phyloP scores from a whole-genome alignment of 2,113 vertebrate species.

The Myrmophylax atrothorax region DNA sequence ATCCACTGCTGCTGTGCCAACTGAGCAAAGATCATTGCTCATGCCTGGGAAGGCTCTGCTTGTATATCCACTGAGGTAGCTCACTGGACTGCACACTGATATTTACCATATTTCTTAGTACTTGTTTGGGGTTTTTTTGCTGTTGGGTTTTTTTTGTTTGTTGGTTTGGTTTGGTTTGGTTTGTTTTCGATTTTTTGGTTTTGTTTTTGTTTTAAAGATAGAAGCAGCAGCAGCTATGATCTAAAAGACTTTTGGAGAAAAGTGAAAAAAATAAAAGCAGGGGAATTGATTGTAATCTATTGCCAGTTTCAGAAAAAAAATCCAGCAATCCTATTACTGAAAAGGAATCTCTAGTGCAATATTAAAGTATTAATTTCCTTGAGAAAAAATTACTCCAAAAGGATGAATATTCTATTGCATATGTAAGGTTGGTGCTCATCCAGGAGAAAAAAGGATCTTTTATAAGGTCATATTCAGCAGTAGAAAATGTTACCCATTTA shows the following conservation, averaged over 20 bases:
- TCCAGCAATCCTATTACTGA: background rate
- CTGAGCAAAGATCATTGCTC: background rate
- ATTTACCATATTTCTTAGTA: background rate
- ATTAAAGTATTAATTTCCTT: slow-evolving; percentile 42
- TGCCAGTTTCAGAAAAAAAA: background rate
- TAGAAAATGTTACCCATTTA: slow-evolving; percentile 35
- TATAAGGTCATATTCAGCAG: slow-evolving; percentile 28
- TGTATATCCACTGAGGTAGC: background rate
- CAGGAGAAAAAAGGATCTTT: slow-evolving; percentile 32
- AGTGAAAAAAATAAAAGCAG: background rate
- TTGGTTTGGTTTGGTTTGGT: no score
- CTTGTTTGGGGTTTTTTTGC: background rate
- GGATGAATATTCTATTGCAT: slow-evolving; percentile 16
- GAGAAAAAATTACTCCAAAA: slow-evolving; percentile 36
- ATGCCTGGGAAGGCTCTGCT: background rate
- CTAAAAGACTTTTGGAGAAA: background rate
- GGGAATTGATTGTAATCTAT: background rate
- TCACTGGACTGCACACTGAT: accelerated
- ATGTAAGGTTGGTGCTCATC: slow-evolving; percentile 33
- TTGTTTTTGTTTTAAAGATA: background rate
- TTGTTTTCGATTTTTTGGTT: background rate
- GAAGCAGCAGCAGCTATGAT: background rate
- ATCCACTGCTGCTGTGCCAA: background rate
- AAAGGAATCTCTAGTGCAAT: slow-evolving; percentile 21
- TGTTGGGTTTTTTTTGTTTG: background rate